Evolutionary conservation across 2,797 vertebrate species (phyloP), one percentile per base, ranked within the genome.

Genomic region (Spea hammondii): DNA sequence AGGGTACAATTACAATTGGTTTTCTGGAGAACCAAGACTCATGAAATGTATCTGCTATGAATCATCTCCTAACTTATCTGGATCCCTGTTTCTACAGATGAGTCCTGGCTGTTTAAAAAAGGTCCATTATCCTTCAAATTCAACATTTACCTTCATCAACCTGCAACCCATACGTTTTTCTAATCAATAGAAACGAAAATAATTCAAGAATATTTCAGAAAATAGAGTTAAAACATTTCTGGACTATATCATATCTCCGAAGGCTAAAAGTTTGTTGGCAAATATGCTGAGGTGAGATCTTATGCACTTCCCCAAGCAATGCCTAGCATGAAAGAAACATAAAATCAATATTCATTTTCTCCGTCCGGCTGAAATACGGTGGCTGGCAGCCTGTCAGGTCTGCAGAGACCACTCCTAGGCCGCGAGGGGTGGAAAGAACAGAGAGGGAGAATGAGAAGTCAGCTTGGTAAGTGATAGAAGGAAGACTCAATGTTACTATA

Each of bases 341-440:
- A 77, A 81, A 81, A 81, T 81, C 79, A 81, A 81, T 81, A 81
- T 81, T 81, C 74, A 81, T 81, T 81, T 81, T 81, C 79, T 81
- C 70, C 69, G 79, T 66, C 74, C 70, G 70, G 48, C 74, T 81
- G 79, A 81, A 81, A 81, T 81, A 81, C 77, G 70, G 79, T 53
- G 53, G 69, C 65, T 81, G 79, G 79, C 79, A 81, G 74, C 50
- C 55, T 77, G 79, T 81, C 79, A 81, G 74, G 69, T 77, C 79
- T 76, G 74, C 79, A 64, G 74, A 77, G 79, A 77, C 69, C 74
- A 62, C 79, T 81, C 79, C 74, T 54, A 62, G 70, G 64, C 69
- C 14, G 47, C 51, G 51, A 70, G 74, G 70, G 70, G 57, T 57
- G 66, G 72, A 17, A 47, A 57, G 3, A 32, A 32, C 32, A 32